phyloP scores from a whole-genome alignment of 2,888 invertebrate species.

The Apomyelois bistriatella region DNA sequence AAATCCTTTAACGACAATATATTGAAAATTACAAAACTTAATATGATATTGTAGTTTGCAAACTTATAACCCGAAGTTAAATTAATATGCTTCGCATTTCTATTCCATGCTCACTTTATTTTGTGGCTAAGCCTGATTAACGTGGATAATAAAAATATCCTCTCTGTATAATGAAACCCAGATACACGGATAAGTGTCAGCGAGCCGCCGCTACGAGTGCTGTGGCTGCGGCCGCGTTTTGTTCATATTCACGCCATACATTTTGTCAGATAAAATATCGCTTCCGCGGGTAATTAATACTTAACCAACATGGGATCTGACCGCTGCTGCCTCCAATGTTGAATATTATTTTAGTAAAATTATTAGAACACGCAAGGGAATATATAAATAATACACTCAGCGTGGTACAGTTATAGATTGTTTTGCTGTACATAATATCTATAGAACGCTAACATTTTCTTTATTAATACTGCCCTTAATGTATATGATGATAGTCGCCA shows the following conservation, averaged over 20 bases:
- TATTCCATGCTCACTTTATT: neutral
- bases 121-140: conserved; percentile 17
- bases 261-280: conserved; percentile 58
- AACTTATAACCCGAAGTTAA: too few relatives aligned
- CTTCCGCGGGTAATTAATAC: conserved; percentile 64
- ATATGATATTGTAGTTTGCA: too few relatives aligned
- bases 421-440: neutral
- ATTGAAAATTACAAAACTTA: too few relatives aligned
- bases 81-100: too few relatives aligned
- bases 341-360: conserved; percentile 60
- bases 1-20: too few relatives aligned
- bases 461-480: too few relatives aligned
- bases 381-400: conserved; percentile 17
- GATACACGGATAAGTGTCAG: conserved; percentile 34
- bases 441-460: too few relatives aligned
- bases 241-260: conserved; percentile 49
- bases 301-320: conserved; percentile 46
- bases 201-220: conserved; percentile 34
- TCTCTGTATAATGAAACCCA: conserved; percentile 22
- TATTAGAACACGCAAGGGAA: conserved; percentile 54
- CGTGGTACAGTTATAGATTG: neutral
- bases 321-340: conserved; percentile 40
- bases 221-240: conserved; percentile 49
- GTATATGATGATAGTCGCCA: too few relatives aligned
- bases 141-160: conserved; percentile 21